Conservation (phyloP, 2,888 invertebrate species). For the Opisthograptis luteolata region DNA sequence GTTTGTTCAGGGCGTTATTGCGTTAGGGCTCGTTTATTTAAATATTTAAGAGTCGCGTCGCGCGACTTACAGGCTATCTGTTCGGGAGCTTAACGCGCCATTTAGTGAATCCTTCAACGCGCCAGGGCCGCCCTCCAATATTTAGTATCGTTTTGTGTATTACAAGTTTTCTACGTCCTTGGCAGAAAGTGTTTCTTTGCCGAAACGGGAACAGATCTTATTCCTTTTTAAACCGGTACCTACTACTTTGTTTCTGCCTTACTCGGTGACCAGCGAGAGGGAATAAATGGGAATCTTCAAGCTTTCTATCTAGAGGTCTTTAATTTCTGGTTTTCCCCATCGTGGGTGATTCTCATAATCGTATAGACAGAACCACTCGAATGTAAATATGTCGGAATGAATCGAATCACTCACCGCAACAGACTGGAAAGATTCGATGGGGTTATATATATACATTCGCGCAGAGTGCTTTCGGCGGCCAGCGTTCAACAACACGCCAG, state of each 20-base stretch:
- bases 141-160: background rate
- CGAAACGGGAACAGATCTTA: too few relatives aligned
- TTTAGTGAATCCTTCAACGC: conserved; percentile 1
- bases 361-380: background rate
- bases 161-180: background rate
- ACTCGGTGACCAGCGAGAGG: background rate
- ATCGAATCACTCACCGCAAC: background rate
- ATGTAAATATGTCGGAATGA: background rate
- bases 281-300: background rate
- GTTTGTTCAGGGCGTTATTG: conserved; percentile 10
- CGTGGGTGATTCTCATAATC: conserved; percentile 4
- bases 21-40: conserved; percentile 12
- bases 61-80: conserved; percentile 1
- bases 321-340: background rate
- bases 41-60: conserved; percentile 9
- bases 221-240: too few relatives aligned
- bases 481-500: background rate
- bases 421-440: background rate
- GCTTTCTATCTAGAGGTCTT: background rate
- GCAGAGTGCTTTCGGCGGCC: background rate
- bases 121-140: background rate
- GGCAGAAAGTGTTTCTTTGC: background rate
- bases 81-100: conserved; percentile 3
- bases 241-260: too few relatives aligned
- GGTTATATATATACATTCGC: background rate